Evolutionary conservation across 2,113 vertebrate genomes (phyloP), one percentile per base, ranked within the genome.

Genomic region (Tetrao urogallus): DNA sequence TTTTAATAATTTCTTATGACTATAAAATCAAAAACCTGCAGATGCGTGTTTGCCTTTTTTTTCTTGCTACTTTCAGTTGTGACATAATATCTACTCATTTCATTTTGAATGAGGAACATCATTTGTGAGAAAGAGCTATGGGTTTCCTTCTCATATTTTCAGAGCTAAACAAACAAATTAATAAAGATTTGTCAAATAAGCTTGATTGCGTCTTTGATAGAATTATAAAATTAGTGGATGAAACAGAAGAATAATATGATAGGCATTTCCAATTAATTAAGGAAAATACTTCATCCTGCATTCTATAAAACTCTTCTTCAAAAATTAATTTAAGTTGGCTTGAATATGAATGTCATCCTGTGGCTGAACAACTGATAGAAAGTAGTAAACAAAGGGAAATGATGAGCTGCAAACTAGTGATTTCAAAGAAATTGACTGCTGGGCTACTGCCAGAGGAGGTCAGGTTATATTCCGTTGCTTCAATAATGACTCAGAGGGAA

Each of bases 271-370:
- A 93, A 63, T 94, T 95, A 83, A 91, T 94, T 80, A 95, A 40
- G 36, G 36, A 81, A 95, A 86, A 72, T 25, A 89, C 71, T 85
- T 82, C 42, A 92, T 90, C 82, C 15, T 61, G 6, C 18, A 45
- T 72, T 80, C 65, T 90, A 18, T 82, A 92, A 90, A 95, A 78
- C 8, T 94, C 8, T 89, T 82, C 21, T 82, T 58, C 88, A 22
- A 85, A 92, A 90, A 92, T 92, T 84, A 89, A 84, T 95, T 96
- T 85, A 88, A 93, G 83, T 86, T 89, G 54, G 13, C 13, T 96
- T 92, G 47, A 81, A 77, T 93, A 72, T 78, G 22, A 89, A 90
- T 63, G 20, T 43, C 90, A 34, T 88, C 19, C 42, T 80, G 63
- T 93, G 58, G 43, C 91, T 79, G 89, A 83, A 83, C 70, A 42